Evolutionary conservation across 2,113 vertebrate species (phyloP).

Genomic region (Elephas maximus): DNA sequence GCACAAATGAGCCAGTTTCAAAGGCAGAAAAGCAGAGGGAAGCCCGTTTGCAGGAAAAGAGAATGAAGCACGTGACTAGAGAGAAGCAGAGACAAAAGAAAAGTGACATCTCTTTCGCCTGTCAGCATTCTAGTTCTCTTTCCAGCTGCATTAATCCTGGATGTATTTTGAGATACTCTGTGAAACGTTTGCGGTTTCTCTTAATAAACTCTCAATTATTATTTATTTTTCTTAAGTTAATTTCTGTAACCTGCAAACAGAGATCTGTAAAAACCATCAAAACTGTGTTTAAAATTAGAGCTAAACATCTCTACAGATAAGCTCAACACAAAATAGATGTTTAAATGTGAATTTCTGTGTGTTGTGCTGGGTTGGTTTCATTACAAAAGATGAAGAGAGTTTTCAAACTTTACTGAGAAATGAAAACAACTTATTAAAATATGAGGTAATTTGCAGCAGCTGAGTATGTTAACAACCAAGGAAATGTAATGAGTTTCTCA

Average conservation of each 20-base stretch:
- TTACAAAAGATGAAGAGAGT: not conserved
- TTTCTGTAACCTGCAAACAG: not conserved
- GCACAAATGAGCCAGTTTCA: not conserved
- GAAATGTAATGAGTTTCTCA: not conserved
- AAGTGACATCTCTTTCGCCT: not conserved
- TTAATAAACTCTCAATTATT: not conserved
- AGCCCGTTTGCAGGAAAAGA: not conserved
- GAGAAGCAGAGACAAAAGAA: not conserved
- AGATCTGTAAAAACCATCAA: not conserved
- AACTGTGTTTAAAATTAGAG: not conserved
- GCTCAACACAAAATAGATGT: not conserved
- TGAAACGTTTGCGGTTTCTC: not conserved
- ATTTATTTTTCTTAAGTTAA: not conserved
- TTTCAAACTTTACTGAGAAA: not conserved
- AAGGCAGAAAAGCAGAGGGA: not conserved
- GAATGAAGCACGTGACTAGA: not conserved
- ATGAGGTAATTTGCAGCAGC: not conserved
- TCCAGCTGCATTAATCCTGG: not conserved
- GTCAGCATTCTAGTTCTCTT: not conserved
- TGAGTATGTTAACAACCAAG: not conserved
- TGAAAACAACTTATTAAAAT: not conserved
- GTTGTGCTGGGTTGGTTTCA: not conserved
- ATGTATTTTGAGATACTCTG: not conserved
- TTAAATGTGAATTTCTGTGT: not conserved
- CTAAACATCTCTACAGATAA: not conserved